Base-by-base conservation (phyloP, 1,140 invertebrate species). In the Sycobia sp. region DNA sequence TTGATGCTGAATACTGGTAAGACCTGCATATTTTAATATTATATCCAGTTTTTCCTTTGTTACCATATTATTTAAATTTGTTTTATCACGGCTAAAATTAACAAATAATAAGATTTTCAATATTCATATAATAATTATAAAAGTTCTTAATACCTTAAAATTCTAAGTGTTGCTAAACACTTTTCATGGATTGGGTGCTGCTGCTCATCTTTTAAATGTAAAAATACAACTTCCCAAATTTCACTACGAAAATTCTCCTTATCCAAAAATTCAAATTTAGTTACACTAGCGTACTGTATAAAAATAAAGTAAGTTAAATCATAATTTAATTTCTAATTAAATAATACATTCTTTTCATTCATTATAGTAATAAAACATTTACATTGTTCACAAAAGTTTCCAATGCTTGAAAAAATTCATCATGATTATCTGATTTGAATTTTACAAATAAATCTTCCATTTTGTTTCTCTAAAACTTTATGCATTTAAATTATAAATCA, bases 41-140 rank as follows among this genome's bases (percentile, higher is more conserved):
- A 82, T 79, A 65, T 85, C 80, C 44, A 93, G 77, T 82, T 86
- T 87, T 67, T 90, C 85, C 41, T 86, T 83, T 71, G 85, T 87
- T 41, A 92, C 83, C 34, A 92, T 74, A 68, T 86, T 84, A 68
- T 91, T 84, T n/a, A 94, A 78, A 57, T 87, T 83, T 36, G 81
- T 82, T 81, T 92, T 91, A 65, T 94, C 92, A 34, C 93, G 86
- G 67, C 90, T 92, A 68, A 73, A 80, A 51, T 23, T 36, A 22
- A 4, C 41, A 20, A 43, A 14, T 43, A 43, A n/a, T n/a, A n/a
- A n/a, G n/a, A 18, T 4, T 43, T 43, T 38, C n/a, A 44, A 29
- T 65, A 25, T 38, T 55, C 36, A 44, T 25, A 66, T 57, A n/a
- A 43, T 39, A 4, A 32, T 32, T 32, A 18, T 4, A 11, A 32